Conservation (phyloP, 2,113 vertebrate species). For the Felis catus region DNA sequence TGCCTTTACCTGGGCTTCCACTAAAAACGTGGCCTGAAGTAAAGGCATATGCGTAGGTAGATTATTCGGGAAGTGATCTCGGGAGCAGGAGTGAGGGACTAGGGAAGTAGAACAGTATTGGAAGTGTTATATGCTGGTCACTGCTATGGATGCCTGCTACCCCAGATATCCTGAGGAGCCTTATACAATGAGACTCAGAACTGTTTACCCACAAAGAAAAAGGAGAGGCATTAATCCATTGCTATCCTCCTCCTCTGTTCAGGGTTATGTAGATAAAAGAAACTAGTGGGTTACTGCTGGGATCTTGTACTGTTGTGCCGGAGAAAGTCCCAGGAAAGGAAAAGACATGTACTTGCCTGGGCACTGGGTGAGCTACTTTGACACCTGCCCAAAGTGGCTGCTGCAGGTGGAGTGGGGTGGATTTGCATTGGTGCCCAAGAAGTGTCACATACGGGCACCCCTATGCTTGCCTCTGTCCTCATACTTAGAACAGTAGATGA, state of each 20-base stretch:
- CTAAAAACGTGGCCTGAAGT: not conserved
- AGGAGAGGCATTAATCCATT: not conserved
- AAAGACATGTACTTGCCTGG: not conserved
- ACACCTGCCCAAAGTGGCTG: not conserved
- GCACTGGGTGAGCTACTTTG: not conserved
- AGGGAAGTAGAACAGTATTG: not conserved
- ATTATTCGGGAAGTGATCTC: not conserved
- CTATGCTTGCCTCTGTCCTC: not conserved
- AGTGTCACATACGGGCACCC: not conserved
- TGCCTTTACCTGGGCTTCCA: not conserved
- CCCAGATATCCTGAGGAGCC: not conserved
- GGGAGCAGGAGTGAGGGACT: not conserved
- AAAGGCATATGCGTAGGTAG: not conserved
- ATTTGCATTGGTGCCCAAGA: not conserved
- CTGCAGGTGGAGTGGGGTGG: not conserved
- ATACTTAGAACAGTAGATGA: not conserved
- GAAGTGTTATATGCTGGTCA: not conserved
- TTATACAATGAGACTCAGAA: not conserved
- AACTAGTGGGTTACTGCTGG: not conserved
- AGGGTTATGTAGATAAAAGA: not conserved
- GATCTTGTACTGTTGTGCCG: not conserved
- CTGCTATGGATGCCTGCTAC: not conserved
- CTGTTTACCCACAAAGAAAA: not conserved
- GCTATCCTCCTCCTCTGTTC: not conserved
- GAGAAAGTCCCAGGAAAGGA: not conserved